Evolutionary conservation across 2,113 vertebrate genomes (phyloP).

Genomic region (Empidonax traillii): DNA sequence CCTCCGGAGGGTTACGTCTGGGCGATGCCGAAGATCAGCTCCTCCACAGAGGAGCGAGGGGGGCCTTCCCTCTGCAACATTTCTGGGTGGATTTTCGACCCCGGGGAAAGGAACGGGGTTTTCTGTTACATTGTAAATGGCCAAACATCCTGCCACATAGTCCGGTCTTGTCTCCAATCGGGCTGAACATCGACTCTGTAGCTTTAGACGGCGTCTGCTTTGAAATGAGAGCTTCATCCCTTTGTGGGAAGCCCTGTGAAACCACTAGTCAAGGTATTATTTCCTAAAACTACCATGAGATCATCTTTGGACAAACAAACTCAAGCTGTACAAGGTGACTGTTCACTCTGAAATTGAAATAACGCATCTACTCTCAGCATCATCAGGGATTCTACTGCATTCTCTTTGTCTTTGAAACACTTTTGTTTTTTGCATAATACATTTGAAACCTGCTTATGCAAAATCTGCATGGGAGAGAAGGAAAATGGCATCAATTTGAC

Average conservation of each 20-base stretch:
- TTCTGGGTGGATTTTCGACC: not conserved
- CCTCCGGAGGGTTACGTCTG: accelerated
- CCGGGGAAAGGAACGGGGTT: not conserved
- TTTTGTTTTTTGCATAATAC: not conserved
- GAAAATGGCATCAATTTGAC: not conserved
- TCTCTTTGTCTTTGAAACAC: not conserved
- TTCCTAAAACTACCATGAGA: not conserved
- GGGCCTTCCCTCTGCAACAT: not conserved
- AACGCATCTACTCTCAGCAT: not conserved
- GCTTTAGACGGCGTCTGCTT: not conserved
- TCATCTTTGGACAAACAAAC: not conserved
- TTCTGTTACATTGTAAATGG: not conserved
- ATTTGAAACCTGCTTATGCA: not conserved
- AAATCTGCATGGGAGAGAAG: not conserved
- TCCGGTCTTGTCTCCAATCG: not conserved
- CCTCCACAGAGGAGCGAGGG: not conserved
- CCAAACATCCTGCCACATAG: not conserved
- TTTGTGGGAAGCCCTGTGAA: not conserved
- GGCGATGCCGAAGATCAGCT: not conserved
- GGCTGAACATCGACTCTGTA: not conserved
- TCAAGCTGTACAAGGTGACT: not conserved
- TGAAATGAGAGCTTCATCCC: not conserved
- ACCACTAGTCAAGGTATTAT: not conserved
- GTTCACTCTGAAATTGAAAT: conserved; percentile 18
- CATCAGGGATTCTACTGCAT: accelerated